A percentile compares a stretch with the other conserved stretches of the same genome.
Evolutionary conservation across 2,888 invertebrate genomes (phyloP).

Genomic region (Agrotis segetum): DNA sequence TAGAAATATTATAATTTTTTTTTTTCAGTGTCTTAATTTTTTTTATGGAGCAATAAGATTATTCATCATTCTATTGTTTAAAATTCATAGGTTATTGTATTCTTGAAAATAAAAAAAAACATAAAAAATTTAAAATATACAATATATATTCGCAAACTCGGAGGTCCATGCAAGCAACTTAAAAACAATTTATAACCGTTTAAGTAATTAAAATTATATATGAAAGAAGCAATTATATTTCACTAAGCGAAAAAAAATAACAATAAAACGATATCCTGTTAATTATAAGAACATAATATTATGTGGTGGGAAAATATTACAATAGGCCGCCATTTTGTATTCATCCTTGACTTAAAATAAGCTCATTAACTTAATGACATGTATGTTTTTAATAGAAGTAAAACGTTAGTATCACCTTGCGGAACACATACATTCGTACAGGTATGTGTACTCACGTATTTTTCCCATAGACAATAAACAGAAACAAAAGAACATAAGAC

Average conservation of each 20-base stretch:
- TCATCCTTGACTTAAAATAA: conserved; percentile 52
- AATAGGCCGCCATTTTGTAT: conserved; percentile 49
- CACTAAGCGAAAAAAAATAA: conserved; percentile 45
- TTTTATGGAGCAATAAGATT: conserved; percentile 15
- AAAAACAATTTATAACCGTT: conserved; percentile 25
- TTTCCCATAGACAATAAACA: background rate
- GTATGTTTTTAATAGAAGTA: conserved; percentile 19
- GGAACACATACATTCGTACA: background rate
- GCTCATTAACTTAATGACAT: conserved; percentile 43
- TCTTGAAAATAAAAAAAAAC: too few relatives aligned
- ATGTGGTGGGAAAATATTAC: conserved; percentile 59
- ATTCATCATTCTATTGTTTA: background rate
- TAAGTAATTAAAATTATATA: conserved; percentile 9
- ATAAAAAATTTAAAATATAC: background rate
- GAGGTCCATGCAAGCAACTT: conserved; percentile 21
- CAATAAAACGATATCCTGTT: conserved; percentile 57
- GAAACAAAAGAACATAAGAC: too few relatives aligned
- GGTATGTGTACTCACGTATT: too few relatives aligned
- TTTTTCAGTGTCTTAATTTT: background rate
- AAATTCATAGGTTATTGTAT: background rate
- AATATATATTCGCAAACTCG: background rate
- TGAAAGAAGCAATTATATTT: conserved; percentile 37
- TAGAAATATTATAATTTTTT: background rate
- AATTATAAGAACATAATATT: conserved; percentile 46
- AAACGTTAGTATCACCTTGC: conserved; percentile 27